Conservation (phyloP, 2,113 vertebrate genomes). For the Siphamia tubifer region DNA sequence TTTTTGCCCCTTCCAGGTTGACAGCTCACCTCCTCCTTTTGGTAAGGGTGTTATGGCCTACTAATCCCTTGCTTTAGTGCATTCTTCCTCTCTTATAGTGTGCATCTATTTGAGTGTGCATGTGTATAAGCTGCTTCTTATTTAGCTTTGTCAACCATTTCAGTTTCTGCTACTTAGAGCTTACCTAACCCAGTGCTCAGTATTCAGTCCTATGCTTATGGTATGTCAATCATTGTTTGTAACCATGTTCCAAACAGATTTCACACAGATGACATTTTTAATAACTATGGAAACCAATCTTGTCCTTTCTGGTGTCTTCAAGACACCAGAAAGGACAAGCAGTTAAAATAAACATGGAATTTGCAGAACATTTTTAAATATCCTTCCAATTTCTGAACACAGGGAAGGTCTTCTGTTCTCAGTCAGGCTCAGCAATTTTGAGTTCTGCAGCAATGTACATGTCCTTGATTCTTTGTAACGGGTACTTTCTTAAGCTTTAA, state of each 20-base stretch:
- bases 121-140: slow-evolving; percentile 42
- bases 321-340: no score
- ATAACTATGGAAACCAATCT: not conserved
- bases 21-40: slow-evolving; percentile 96
- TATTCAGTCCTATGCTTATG: slow-evolving; percentile 25
- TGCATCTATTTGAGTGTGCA: slow-evolving; percentile 51
- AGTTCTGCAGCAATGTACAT: not conserved
- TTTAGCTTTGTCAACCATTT: slow-evolving; percentile 36
- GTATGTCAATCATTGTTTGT: slow-evolving; percentile 42
- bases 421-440: no score
- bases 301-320: not conserved
- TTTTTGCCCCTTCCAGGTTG: slow-evolving; percentile 99
- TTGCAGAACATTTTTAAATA: slow-evolving; percentile 13
- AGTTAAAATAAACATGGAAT: slow-evolving; percentile 13
- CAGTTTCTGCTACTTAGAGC: slow-evolving; percentile 43
- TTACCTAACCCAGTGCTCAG: slow-evolving; percentile 46
- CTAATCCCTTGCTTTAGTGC: slow-evolving; percentile 83
- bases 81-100: slow-evolving; percentile 66
- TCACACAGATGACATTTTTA: not conserved
- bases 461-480: slow-evolving; percentile 36
- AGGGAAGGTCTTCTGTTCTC: slow-evolving; percentile 26
- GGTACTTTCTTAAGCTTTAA: not conserved
- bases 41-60: slow-evolving; percentile 92
- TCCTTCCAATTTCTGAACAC: slow-evolving; percentile 28
- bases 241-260: slow-evolving; percentile 6